These are phyloP conservation scores for Acipenser ruthenus DNA, from an alignment of 2,797 vertebrate genomes.

Conservation along the genomic window DNA sequence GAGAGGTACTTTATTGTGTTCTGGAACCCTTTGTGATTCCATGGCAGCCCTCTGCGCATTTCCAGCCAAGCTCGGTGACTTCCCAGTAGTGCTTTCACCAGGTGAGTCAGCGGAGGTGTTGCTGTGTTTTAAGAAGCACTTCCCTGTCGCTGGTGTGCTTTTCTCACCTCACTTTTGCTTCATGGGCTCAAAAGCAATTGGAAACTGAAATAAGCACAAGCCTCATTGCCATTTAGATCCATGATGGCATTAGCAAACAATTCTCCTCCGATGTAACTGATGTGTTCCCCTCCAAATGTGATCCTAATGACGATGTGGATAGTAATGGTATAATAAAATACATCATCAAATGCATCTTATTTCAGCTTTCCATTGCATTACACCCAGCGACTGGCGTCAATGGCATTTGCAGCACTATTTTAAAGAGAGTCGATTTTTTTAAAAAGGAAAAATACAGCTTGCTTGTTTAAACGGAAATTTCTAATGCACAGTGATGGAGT, in stretches of 20 bases:
- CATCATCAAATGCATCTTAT: background rate
- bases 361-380: conserved; percentile 5
- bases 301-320: conserved; percentile 1
- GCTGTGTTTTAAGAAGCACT: no score
- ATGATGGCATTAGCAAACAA: background rate
- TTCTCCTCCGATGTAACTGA: background rate
- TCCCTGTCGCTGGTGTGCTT: background rate
- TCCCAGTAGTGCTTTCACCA: no score
- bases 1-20: no score
- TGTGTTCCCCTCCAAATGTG: background rate
- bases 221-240: background rate
- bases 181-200: background rate
- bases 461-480: conserved; percentile 3
- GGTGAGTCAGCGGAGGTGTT: no score
- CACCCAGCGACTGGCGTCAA: background rate
- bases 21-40: no score
- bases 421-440: background rate
- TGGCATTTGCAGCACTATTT: background rate
- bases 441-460: background rate
- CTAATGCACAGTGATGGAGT: background rate
- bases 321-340: conserved; percentile 9
- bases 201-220: conserved; percentile 6
- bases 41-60: no score
- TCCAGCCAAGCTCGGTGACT: no score
- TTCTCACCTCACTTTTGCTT: background rate